These are phyloP conservation scores for Dermochelys coriacea DNA, from an alignment of 2,797 vertebrate species.

Conservation along the genomic window DNA sequence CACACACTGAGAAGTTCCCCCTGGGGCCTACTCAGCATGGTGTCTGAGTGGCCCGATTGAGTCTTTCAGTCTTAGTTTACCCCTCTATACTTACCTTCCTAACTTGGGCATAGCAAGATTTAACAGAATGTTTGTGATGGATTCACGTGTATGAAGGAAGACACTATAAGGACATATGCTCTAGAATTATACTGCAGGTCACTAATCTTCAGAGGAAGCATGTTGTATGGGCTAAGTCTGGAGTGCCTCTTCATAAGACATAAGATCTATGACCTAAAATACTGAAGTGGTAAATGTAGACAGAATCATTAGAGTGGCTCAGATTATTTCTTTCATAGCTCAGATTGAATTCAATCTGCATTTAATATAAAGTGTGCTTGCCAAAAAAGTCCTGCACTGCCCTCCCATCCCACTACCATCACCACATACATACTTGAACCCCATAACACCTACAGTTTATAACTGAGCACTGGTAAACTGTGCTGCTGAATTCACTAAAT, in stretches of 20 bases:
- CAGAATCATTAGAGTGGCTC: neutral
- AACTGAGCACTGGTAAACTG: constrained; percentile 27
- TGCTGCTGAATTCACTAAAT: neutral
- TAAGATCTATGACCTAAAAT: neutral
- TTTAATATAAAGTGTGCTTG: constrained; percentile 27
- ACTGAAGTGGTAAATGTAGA: neutral
- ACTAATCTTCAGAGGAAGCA: neutral
- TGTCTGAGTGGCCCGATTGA: neutral
- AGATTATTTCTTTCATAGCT: neutral
- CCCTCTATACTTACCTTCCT: neutral
- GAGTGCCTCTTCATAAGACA: neutral
- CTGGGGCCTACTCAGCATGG: neutral
- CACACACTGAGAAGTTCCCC: neutral
- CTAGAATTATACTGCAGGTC: neutral
- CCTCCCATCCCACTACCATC: neutral
- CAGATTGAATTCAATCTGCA: constrained; percentile 13
- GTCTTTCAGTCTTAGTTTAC: neutral
- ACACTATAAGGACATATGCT: neutral
- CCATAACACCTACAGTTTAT: constrained; percentile 27
- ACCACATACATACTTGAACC: constrained; percentile 28
- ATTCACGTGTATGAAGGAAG: neutral
- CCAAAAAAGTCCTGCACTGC: neutral
- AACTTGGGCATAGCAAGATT: neutral
- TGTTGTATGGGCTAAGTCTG: neutral
- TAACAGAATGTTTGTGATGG: neutral